Evolutionary conservation across 1,140 invertebrate genomes (phyloP).

Genomic region (Brachionus plicatilis): DNA sequence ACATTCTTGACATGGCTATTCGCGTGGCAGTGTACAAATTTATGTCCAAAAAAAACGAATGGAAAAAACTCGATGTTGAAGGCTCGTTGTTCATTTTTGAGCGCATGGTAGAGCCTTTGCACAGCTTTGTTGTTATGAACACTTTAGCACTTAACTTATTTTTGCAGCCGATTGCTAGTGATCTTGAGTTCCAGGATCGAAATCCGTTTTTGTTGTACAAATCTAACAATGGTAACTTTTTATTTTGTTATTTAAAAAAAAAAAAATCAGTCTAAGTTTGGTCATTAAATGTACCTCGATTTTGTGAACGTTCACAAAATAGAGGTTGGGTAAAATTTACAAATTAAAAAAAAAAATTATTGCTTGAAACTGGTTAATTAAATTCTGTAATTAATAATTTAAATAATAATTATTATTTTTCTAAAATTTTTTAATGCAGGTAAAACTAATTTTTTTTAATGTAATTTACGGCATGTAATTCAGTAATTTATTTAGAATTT

Average conservation of each 20-base stretch:
- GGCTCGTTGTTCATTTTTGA: constrained; percentile 38
- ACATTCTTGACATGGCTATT: constrained; percentile 34
- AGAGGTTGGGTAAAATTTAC: not conserved
- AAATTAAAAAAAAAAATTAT: too few species aligned
- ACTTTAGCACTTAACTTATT: constrained; percentile 35
- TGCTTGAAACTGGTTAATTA: too few species aligned
- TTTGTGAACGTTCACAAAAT: not conserved
- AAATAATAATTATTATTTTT: too few species aligned
- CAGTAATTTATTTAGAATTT: too few species aligned
- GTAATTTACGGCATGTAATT: too few species aligned
- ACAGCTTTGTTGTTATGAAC: constrained; percentile 39
- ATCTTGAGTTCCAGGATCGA: constrained; percentile 38
- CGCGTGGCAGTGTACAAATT: constrained; percentile 37
- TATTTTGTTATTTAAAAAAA: too few species aligned
- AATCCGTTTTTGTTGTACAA: constrained; percentile 37
- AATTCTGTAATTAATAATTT: too few species aligned
- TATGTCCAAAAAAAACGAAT: constrained; percentile 39
- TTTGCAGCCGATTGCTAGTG: constrained; percentile 19
- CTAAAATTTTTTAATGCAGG: too few species aligned
- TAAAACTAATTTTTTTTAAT: too few species aligned
- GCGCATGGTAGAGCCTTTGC: constrained; percentile 39
- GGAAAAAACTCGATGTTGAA: constrained; percentile 39
- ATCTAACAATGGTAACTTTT: constrained; percentile 32
- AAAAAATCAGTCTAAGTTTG: too few species aligned
- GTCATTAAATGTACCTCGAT: not conserved